Conservation (phyloP, 2,888 invertebrate species). For the Parnassius glacialis region DNA sequence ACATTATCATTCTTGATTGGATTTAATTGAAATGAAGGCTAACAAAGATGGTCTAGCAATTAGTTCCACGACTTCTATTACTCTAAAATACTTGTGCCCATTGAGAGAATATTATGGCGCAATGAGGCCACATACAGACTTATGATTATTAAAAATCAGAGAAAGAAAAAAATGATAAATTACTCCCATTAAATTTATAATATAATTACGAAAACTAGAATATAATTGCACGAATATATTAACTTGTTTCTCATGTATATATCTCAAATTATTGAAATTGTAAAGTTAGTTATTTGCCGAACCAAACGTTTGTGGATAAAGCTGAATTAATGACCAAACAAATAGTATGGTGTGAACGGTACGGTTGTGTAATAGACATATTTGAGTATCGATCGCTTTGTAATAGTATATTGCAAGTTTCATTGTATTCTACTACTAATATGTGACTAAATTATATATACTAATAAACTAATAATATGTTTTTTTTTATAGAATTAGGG, state of each 20-base stretch:
- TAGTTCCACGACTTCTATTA: slow-evolving; percentile 38
- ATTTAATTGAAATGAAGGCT: slow-evolving; percentile 58
- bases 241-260: no score
- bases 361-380: slow-evolving; percentile 15
- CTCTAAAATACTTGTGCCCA: slow-evolving; percentile 38
- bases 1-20: slow-evolving; percentile 45
- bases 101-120: slow-evolving; percentile 29
- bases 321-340: slow-evolving; percentile 19
- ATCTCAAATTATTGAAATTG: no score
- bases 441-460: not conserved
- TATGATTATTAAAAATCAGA: slow-evolving; percentile 1
- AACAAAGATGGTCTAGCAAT: slow-evolving; percentile 43
- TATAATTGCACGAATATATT: no score
- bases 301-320: slow-evolving; percentile 13
- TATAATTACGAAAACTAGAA: no score
- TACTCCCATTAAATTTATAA: no score
- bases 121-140: slow-evolving; percentile 11
- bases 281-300: slow-evolving; percentile 10
- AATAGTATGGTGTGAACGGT: not conserved
- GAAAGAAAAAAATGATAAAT: no score
- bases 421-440: slow-evolving; percentile 1
- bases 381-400: slow-evolving; percentile 18
- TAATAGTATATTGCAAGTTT: slow-evolving; percentile 10
- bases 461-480: no score
- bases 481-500: no score